These are phyloP conservation scores for Hoplodrina ambigua DNA, from an alignment of 2,888 invertebrate species.

Conservation along the genomic window DNA sequence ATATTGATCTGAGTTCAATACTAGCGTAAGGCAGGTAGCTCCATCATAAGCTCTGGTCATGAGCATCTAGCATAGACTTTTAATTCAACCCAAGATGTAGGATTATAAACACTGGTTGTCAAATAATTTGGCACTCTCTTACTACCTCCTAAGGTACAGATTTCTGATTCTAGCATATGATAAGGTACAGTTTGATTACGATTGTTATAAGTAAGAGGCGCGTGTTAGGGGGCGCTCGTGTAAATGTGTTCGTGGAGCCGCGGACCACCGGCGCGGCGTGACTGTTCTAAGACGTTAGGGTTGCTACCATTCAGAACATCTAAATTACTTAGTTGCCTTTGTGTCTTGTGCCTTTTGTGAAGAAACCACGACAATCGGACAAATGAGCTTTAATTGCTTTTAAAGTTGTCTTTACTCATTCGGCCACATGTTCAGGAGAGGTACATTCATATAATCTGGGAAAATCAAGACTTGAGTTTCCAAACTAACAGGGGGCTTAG, in stretches of 20 bases:
- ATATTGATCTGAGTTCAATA: not conserved
- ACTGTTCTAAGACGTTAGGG: conserved; percentile 44
- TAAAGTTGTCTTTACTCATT: not conserved
- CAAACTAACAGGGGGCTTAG: no score
- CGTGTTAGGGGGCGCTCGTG: conserved; percentile 61
- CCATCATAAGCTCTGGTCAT: no score
- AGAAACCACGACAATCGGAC: no score
- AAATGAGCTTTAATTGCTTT: not conserved
- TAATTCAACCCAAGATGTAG: no score
- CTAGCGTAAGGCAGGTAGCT: not conserved
- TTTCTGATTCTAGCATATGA: conserved; percentile 8
- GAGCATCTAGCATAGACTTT: no score
- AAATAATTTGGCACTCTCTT: no score
- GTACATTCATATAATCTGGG: no score
- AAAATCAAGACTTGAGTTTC: no score
- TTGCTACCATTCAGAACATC: conserved; percentile 5
- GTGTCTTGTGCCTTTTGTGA: no score
- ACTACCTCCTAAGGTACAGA: not conserved
- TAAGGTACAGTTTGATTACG: conserved; percentile 50
- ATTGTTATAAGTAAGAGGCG: conserved; percentile 54
- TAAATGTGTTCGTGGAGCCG: conserved; percentile 60
- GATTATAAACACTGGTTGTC: no score
- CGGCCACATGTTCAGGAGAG: not conserved
- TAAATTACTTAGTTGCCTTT: not conserved
- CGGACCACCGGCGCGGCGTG: conserved; percentile 65